Base-by-base conservation (phyloP, 1,140 invertebrate species). In the Brachionus sp. region DNA sequence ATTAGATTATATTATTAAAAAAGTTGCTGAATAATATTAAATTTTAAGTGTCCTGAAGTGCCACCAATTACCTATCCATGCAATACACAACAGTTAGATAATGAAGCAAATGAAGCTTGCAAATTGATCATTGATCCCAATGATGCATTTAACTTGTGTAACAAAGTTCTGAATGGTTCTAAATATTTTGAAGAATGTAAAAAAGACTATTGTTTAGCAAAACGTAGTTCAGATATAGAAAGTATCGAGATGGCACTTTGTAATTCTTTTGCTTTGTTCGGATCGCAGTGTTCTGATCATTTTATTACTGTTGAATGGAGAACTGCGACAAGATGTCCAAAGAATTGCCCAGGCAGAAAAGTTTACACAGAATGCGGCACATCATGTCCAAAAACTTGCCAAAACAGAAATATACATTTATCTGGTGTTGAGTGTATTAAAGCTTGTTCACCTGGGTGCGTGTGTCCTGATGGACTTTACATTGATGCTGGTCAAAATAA, bases 121-220 rank as follows among this genome's bases (percentile, higher is more conserved):
- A 19, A 29, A 50, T 10, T 57, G 16, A 66, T 82, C 68, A 2
- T 10, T 19, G 37, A 53, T 9, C 70, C 70, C 9, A 75, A 75
- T 9, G 77, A 80, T 33, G 46, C 3, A 13, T 80, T 80, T 62
- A 25, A 39, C n/a, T 29, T 66, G 19, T 80, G 77, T 23, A 5
- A 19, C 29, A 57, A 80, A 64, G 29, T 80, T 7, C 2, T 90
- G n/a, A 86, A 89, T 3, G 86, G 88, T 84, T 86, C 87, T 0
- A 84, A 84, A 29, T 77, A 85, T 19, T 90, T 88, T 13, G 90
- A 92, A 85, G 91, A 93, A 2, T 95, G 94, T 86, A 90, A 91
- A 84, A 92, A 91, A 88, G 94, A 95, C 86, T 94, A 92, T 86
- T 95, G 93, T 86, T 89, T 90, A n/a, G 94, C 94, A 84, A 86